Evolutionary conservation across 2,888 invertebrate genomes (phyloP), one percentile per base, ranked within the genome.

Genomic region (Protodeltote pygarga): DNA sequence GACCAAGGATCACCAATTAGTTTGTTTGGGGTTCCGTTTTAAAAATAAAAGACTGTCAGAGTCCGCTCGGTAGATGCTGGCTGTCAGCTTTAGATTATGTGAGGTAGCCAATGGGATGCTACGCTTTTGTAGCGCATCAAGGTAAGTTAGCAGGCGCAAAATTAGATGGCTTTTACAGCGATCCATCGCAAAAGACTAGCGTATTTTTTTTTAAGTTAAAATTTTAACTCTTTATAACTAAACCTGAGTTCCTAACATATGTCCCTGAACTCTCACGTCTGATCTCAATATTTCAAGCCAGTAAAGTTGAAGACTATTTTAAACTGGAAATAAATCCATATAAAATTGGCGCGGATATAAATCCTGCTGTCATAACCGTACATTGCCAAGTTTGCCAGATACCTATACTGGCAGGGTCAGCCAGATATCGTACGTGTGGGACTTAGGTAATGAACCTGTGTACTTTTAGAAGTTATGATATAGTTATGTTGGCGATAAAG

Each of bases 331-430:
- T 59, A 63, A 65, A 41, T 60, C 35, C 39, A 25, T 58, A 61
- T 53, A 61, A 57, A 65, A 63, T 49, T 28, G 63, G n/a, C 40
- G 40, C 38, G 59, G 53, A 50, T 62, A 75, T 77, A 77, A 77
- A 77, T 75, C 65, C 60, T 33, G 38, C 65, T 73, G 75, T 73
- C 77, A 77, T 71, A 65, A 57, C 64, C 55, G 62, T 47, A 49
- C 33, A 41, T 37, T 54, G 60, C 50, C 34, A 62, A 69, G 63
- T 65, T 70, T 37, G 19, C 54, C 49, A 49, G 54, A 46, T 57
- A n/a, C n/a, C n/a, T n/a, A 53, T 53, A 61, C 46, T 20, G 51
- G 37, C 45, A 37, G 40, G 41, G 57, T 45, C 48, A 38, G 24
- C n/a, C 13, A 10, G 6, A 35, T n/a, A n/a, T 20, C 25, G 34